phyloP scores from a whole-genome alignment of 2,797 vertebrate species.

The Intellagama lesueurii region DNA sequence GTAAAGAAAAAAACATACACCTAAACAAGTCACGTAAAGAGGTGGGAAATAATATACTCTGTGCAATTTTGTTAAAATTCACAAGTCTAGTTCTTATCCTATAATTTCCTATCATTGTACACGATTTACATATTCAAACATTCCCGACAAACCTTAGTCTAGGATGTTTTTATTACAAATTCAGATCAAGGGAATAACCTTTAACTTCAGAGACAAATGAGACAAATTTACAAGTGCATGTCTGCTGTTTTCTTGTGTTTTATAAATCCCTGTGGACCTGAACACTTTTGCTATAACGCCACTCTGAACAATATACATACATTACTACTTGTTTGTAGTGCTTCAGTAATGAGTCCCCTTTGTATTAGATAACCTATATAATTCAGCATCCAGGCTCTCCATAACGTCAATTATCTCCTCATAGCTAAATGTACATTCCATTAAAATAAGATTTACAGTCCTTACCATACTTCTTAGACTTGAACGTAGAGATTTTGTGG shows the following conservation, averaged over 20 bases:
- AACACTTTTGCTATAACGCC: conserved; percentile 83
- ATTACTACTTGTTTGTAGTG: conserved; percentile 86
- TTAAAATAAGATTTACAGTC: conserved; percentile 81
- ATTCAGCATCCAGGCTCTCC: conserved; percentile 79
- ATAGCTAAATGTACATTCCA: conserved; percentile 84
- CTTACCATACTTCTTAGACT: conserved; percentile 74
- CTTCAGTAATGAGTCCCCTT: conserved; percentile 86
- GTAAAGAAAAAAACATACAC: conserved; percentile 44
- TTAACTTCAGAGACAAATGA: conserved; percentile 91
- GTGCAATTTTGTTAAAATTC: conserved; percentile 66
- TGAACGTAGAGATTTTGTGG: conserved; percentile 74
- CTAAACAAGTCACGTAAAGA: conserved; percentile 71
- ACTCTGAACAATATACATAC: conserved; percentile 85
- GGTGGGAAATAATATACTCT: conserved; percentile 66
- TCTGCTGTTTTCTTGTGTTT: conserved; percentile 87
- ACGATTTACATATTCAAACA: conserved; percentile 87
- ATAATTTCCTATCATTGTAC: conserved; percentile 84
- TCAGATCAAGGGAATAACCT: conserved; percentile 91
- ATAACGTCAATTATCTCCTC: conserved; percentile 86
- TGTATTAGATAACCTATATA: conserved; percentile 84
- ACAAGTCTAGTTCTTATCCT: conserved; percentile 79
- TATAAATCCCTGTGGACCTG: conserved; percentile 83
- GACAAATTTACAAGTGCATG: conserved; percentile 86
- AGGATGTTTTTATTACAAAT: conserved; percentile 87
- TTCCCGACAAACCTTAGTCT: conserved; percentile 80